A percentile compares a stretch with the other conserved stretches of the same genome.
phyloP scores from a whole-genome alignment of 2,797 vertebrate genomes.

The Scolopax rusticola region DNA sequence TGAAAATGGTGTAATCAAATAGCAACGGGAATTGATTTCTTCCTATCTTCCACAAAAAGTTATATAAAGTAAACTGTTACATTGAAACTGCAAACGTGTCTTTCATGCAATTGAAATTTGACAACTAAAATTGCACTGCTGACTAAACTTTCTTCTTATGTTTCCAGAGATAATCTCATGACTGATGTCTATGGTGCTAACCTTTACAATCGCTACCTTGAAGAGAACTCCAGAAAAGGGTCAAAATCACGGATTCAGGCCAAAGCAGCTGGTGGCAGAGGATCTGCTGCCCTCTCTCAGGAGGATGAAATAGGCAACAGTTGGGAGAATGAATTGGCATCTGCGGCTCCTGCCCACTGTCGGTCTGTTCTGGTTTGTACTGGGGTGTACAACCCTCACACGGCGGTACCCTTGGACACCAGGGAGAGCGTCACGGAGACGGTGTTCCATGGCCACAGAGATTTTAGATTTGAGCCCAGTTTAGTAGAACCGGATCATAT shows the following conservation, averaged over 20 bases:
- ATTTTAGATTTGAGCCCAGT: constrained; percentile 86
- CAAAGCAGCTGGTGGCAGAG: constrained; percentile 6
- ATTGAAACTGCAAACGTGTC: fast-evolving
- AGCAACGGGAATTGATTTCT: neutral
- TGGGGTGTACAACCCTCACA: constrained; percentile 85
- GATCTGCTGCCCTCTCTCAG: constrained; percentile 57
- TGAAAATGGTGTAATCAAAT: neutral
- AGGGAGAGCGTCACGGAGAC: constrained; percentile 77
- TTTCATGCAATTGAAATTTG: neutral
- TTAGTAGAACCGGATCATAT: constrained; percentile 84
- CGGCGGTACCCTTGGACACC: constrained; percentile 53
- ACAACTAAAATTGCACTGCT: neutral
- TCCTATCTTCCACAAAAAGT: fast-evolving
- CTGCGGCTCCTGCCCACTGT: constrained; percentile 83
- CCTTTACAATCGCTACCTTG: constrained; percentile 89
- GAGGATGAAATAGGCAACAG: constrained; percentile 67
- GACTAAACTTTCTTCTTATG: neutral
- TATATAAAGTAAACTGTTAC: neutral
- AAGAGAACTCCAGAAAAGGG: constrained; percentile 57
- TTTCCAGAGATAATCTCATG: constrained; percentile 89
- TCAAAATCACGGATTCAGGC: constrained; percentile 60
- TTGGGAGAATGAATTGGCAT: constrained; percentile 81
- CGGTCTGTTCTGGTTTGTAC: constrained; percentile 91
- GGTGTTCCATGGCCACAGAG: constrained; percentile 85
- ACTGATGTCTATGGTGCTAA: constrained; percentile 93